Percentiles rank a stretch among this genome's conserved stretches.
These are phyloP conservation scores for Smittia aterrima DNA, from an alignment of 2,888 invertebrate genomes.

Conservation along the genomic window DNA sequence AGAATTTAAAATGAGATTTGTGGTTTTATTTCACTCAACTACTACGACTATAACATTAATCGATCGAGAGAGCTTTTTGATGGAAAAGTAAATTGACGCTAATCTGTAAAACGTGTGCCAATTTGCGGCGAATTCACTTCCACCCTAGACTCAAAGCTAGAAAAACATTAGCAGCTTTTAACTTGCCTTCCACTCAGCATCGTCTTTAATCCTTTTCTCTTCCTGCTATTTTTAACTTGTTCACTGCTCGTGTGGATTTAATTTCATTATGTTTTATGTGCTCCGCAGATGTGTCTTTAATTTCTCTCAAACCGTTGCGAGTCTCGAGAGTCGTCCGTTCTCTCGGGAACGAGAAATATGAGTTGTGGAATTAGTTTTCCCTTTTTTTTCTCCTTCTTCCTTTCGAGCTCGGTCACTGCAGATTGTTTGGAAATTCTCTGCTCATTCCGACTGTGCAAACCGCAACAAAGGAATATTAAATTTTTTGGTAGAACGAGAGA, in stretches of 20 bases:
- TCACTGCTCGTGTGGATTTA: constrained; percentile 21
- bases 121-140: constrained; percentile 11
- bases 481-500: not conserved
- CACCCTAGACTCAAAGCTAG: not conserved
- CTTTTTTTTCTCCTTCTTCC: too few relatives aligned
- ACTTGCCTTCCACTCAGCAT: not conserved
- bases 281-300: constrained; percentile 40
- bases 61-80: not conserved
- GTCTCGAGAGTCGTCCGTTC: not conserved
- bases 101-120: constrained; percentile 35
- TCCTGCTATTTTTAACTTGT: constrained; percentile 4
- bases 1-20: too few relatives aligned
- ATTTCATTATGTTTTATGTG: constrained; percentile 39
- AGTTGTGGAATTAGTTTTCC: not conserved
- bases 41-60: too few relatives aligned
- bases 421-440: constrained; percentile 9
- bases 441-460: not conserved
- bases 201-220: constrained; percentile 35
- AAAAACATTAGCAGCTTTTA: constrained; percentile 1
- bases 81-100: constrained; percentile 35
- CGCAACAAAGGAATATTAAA: constrained; percentile 23
- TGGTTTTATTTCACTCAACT: too few relatives aligned
- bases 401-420: not conserved
- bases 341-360: not conserved
- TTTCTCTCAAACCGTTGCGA: not conserved